Conservation (phyloP, 2,888 invertebrate genomes). For the Papilio elwesi region DNA sequence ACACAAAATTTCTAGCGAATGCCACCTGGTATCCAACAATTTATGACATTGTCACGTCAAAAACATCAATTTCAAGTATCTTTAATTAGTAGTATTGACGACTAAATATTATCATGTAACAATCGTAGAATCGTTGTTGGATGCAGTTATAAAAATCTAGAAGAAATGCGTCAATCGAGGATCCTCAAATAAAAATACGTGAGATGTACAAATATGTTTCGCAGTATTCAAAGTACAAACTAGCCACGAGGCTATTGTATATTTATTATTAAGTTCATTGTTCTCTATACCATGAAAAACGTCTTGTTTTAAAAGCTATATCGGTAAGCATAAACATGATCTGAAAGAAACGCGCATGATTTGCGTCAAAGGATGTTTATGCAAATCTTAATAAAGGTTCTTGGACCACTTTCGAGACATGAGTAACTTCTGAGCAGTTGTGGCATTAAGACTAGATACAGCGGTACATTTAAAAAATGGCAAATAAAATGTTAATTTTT, state of each 20-base stretch:
- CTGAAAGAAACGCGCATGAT: slow-evolving; percentile 5
- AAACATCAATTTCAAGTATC: neutral
- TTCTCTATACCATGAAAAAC: slow-evolving; percentile 10
- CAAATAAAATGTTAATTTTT: slow-evolving; percentile 14
- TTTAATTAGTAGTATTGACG: neutral
- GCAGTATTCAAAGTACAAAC: slow-evolving; percentile 2
- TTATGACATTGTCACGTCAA: too few species aligned
- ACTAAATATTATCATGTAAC: neutral
- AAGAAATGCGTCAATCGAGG: slow-evolving; percentile 5
- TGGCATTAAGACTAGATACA: neutral
- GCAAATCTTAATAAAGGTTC: slow-evolving; percentile 15
- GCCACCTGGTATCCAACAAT: too few species aligned
- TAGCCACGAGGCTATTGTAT: slow-evolving; percentile 2
- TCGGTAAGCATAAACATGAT: slow-evolving; percentile 25
- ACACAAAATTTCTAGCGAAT: too few species aligned
- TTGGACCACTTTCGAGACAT: neutral
- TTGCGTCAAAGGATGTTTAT: slow-evolving; percentile 33
- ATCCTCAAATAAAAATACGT: slow-evolving; percentile 1
- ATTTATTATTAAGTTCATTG: slow-evolving; percentile 16
- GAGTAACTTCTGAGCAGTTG: slow-evolving; percentile 18
- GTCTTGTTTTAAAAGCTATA: slow-evolving; percentile 1
- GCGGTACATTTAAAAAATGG: neutral
- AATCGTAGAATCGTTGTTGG: neutral
- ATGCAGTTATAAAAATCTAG: neutral
- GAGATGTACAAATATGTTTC: slow-evolving; percentile 12